A percentile compares a stretch with the other conserved stretches of the same genome.
Conservation (phyloP, 2,888 invertebrate genomes). For the Caenorhabditis zanzibari region DNA sequence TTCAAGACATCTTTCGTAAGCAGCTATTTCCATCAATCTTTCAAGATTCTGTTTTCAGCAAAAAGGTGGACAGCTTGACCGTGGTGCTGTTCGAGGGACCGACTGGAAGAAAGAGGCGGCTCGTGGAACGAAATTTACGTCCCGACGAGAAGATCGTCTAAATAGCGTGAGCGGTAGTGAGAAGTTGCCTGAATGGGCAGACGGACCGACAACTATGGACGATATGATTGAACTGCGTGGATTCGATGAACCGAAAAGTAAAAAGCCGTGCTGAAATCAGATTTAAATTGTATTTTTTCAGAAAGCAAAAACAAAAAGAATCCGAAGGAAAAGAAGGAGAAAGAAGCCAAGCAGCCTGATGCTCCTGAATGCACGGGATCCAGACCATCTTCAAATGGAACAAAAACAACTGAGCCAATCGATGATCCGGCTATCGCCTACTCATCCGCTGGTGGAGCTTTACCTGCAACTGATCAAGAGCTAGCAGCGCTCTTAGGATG, state of each 20-base stretch:
- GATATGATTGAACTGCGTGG: constrained; percentile 83
- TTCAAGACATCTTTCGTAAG: constrained; percentile 79
- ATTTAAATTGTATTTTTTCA: constrained; percentile 11
- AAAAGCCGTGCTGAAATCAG: background rate
- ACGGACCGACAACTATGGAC: constrained; percentile 81
- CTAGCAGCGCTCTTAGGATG: constrained; percentile 73
- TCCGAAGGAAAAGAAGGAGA: constrained; percentile 60
- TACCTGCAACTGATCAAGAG: constrained; percentile 71
- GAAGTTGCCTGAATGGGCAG: constrained; percentile 83
- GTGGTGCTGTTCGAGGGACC: constrained; percentile 36
- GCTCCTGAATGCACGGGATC: constrained; percentile 31
- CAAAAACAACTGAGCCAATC: constrained; percentile 45
- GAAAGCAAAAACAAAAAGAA: constrained; percentile 63
- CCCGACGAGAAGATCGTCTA: constrained; percentile 64
- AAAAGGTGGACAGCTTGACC: constrained; percentile 47
- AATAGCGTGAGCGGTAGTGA: constrained; percentile 69
- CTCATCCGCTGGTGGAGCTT: constrained; percentile 33
- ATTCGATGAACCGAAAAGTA: constrained; percentile 81
- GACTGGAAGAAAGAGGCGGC: constrained; percentile 62
- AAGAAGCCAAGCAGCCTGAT: constrained; percentile 35
- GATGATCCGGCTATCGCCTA: constrained; percentile 59
- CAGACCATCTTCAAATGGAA: constrained; percentile 47
- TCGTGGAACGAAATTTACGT: constrained; percentile 40
- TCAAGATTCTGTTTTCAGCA: constrained; percentile 44
- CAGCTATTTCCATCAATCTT: too few species aligned